These are phyloP conservation scores for Rhinopithecus roxellana DNA, from an alignment of 2,113 vertebrate species.

Conservation along the genomic window DNA sequence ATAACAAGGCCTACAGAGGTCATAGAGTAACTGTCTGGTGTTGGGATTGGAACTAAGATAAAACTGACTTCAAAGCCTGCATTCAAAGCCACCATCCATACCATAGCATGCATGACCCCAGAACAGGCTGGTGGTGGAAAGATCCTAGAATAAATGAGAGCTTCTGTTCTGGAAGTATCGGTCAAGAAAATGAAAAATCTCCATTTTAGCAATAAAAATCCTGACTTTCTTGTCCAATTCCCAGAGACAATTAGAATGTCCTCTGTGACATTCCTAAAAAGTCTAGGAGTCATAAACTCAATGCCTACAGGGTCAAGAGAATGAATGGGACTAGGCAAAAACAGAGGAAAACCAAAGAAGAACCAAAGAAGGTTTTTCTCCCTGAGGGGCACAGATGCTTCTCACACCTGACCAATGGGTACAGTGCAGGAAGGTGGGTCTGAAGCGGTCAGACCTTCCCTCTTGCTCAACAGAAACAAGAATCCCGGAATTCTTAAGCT, in stretches of 20 bases:
- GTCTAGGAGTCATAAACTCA: not conserved
- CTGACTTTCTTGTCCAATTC: not conserved
- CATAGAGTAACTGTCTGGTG: not conserved
- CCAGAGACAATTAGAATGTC: not conserved
- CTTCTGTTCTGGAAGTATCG: not conserved
- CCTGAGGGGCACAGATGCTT: not conserved
- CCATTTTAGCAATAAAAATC: not conserved
- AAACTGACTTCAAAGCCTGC: not conserved
- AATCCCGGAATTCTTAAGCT: not conserved
- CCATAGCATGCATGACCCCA: not conserved
- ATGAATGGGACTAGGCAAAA: not conserved
- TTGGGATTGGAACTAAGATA: not conserved
- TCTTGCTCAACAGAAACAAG: not conserved
- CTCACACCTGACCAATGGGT: not conserved
- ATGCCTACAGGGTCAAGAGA: not conserved
- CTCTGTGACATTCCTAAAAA: not conserved
- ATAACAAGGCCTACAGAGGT: not conserved
- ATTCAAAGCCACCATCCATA: not conserved
- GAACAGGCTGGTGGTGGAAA: not conserved
- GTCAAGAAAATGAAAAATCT: not conserved
- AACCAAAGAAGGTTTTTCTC: not conserved
- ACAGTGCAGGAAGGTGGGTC: not conserved
- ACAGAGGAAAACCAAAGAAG: not conserved
- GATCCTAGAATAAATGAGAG: not conserved
- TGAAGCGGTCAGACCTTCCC: not conserved